Percentiles rank a stretch among this genome's conserved stretches.
These are phyloP conservation scores for Spinus pinus DNA, from an alignment of 2,797 vertebrate genomes.

Conservation along the genomic window DNA sequence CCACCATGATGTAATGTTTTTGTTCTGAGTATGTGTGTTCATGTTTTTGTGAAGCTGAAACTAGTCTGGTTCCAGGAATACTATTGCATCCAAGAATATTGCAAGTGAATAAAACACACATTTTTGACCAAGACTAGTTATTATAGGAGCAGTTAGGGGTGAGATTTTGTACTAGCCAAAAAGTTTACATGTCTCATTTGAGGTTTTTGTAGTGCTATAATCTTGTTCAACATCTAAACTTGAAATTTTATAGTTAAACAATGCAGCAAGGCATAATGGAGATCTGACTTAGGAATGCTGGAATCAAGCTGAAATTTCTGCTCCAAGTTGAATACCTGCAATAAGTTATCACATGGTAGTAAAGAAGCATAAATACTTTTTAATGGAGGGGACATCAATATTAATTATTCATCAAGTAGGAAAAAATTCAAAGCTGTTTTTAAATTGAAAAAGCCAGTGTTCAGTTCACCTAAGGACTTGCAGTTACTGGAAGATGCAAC, in stretches of 20 bases:
- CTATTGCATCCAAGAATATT: not conserved
- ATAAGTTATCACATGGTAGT: not conserved
- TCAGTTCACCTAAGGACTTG: not conserved
- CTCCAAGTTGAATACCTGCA: not conserved
- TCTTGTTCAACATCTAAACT: not conserved
- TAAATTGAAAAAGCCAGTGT: not conserved
- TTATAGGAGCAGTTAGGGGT: not conserved
- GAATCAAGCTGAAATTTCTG: not conserved
- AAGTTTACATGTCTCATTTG: not conserved
- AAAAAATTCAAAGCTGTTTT: not conserved
- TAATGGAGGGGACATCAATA: not conserved
- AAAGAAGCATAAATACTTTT: not conserved
- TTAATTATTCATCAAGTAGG: not conserved
- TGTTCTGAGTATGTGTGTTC: not conserved
- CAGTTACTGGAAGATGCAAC: not conserved
- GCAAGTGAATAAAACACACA: not conserved
- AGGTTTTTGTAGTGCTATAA: not conserved
- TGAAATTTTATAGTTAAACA: not conserved
- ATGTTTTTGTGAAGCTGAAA: not conserved
- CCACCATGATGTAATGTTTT: not conserved
- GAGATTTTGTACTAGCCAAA: not conserved
- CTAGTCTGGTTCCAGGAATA: not conserved
- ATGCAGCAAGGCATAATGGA: not conserved
- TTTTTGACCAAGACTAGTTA: not conserved
- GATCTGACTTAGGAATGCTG: not conserved